Conservation (phyloP, 1,140 invertebrate genomes). For the Hyles euphorbiae region DNA sequence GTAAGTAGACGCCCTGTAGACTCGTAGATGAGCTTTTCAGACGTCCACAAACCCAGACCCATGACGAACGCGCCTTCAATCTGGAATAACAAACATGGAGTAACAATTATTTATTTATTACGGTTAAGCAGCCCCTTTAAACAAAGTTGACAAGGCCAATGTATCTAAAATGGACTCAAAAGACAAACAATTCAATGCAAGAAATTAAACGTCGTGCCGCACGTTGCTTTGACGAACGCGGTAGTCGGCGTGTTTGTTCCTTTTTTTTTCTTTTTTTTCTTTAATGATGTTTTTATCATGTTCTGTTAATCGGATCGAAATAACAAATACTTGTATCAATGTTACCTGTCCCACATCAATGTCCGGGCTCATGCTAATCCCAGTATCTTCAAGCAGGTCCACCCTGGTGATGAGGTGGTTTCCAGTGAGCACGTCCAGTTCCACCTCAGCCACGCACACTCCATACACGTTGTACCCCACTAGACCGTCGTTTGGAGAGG, state of each 20-base stretch:
- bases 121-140: too few relatives aligned
- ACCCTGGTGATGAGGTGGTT: slow-evolving; percentile 80
- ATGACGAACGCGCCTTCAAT: slow-evolving; percentile 87
- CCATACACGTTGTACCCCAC: slow-evolving; percentile 76
- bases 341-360: slow-evolving; percentile 88
- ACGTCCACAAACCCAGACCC: slow-evolving; percentile 84
- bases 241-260: too few relatives aligned
- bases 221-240: too few relatives aligned
- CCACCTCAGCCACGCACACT: slow-evolving; percentile 79
- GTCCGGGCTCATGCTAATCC: slow-evolving; percentile 84
- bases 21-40: slow-evolving; percentile 80
- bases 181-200: too few relatives aligned
- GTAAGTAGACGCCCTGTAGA: slow-evolving; percentile 79
- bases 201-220: too few relatives aligned
- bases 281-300: too few relatives aligned
- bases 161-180: too few relatives aligned
- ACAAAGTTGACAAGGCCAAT: too few relatives aligned
- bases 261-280: too few relatives aligned
- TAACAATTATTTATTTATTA: too few relatives aligned
- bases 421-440: slow-evolving; percentile 87
- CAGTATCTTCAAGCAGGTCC: slow-evolving; percentile 86
- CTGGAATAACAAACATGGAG: slow-evolving; percentile 58
- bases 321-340: not conserved
- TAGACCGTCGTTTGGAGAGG: slow-evolving; percentile 34
- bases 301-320: too few relatives aligned